A percentile compares a stretch with the other conserved stretches of the same genome.
These are phyloP conservation scores for Caenorhabditis briggsae DNA, from an alignment of 1,140 invertebrate genomes.

Conservation along the genomic window DNA sequence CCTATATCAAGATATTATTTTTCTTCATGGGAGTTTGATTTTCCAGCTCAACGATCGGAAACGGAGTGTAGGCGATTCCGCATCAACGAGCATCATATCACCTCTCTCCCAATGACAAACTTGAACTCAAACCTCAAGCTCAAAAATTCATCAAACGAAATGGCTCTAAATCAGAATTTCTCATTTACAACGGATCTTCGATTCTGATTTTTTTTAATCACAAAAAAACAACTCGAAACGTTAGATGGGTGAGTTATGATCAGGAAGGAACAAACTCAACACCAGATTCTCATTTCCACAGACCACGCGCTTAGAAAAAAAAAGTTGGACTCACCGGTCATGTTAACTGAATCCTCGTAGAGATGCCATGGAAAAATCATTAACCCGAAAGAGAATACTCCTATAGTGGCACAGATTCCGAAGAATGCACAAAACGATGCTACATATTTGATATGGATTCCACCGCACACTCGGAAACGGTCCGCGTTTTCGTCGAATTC, in stretches of 20 bases:
- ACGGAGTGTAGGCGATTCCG: constrained; percentile 6
- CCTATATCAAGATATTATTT: no score
- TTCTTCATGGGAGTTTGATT: no score
- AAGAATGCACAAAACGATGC: constrained; percentile 22
- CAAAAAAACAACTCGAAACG: neutral
- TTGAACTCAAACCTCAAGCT: neutral
- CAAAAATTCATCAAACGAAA: neutral
- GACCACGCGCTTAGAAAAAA: neutral
- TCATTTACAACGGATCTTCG: neutral
- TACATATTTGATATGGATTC: constrained; percentile 44
- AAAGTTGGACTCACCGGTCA: neutral
- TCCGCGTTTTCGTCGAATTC: constrained; percentile 38
- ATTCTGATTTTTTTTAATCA: no score
- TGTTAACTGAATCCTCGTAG: constrained; percentile 44
- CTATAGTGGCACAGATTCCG: constrained; percentile 32
- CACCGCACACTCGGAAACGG: constrained; percentile 14
- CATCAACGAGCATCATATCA: neutral
- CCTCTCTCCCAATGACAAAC: neutral
- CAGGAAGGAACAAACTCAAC: neutral
- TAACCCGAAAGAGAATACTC: constrained; percentile 40
- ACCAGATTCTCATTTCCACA: no score
- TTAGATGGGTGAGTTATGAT: neutral
- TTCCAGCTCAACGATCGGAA: no score
- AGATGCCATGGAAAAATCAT: constrained; percentile 36
- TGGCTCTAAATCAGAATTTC: neutral